Evolutionary conservation across 2,888 invertebrate species (phyloP), one percentile per base, ranked within the genome.

Genomic region (Anthoptus insignis): DNA sequence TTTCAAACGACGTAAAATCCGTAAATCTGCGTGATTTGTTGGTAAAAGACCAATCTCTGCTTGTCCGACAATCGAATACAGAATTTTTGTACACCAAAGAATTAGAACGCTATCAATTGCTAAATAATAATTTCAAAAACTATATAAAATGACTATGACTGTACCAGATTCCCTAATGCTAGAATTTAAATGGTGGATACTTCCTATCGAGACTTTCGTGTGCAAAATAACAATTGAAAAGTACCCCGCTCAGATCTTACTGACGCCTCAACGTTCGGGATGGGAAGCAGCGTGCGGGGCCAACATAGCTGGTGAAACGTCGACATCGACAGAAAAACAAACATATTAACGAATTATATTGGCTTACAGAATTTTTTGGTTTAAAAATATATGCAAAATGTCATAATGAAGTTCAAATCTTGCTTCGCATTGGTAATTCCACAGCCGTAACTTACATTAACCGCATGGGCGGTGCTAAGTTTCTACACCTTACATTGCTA

Each of bases 361-460:
- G 67, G 6, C 16, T 65, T 14, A 59, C 67, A n/a, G 67, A 65
- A 16, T 67, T 65, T 29, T 53, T 65, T 52, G 60, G 49, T 6
- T n/a, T 66, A 8, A 66, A 66, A 57, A 39, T 63, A 24, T 69
- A 63, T 52, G 67, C 37, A 37, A 37, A 37, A n/a, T n/a, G n/a
- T 37, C 6, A n/a, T 6, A n/a, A 3, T 37, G n/a, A 6, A 4
- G 3, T 6, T 6, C 37, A n/a, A 37, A n/a, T 37, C 4, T n/a
- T 37, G n/a, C 37, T 37, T 3, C 37, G 37, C 3, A 37, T 37
- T 3, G 37, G n/a, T n/a, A 37, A 37, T n/a, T 37, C 37, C n/a
- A 37, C 70, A 3, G 67, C 65, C 13, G 53, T 70, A 13, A n/a
- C 57, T 2, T 70, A 63, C 16, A 64, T 69, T 19, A 69, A 69